phyloP scores from a whole-genome alignment of 2,113 vertebrate genomes.

The Clarias gariepinus region DNA sequence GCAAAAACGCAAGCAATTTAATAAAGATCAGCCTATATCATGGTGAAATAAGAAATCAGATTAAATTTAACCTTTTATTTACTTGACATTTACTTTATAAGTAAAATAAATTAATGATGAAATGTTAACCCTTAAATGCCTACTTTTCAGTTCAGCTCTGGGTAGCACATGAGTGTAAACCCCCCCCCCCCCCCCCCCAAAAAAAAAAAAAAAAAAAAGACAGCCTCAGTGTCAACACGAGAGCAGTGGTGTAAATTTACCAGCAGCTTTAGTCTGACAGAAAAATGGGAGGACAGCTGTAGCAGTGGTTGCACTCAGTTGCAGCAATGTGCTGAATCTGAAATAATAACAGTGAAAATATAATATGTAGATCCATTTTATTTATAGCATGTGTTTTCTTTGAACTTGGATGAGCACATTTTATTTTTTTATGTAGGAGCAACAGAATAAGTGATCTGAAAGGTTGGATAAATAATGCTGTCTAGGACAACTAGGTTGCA shows the following conservation, averaged over 20 bases:
- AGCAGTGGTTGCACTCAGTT: not conserved
- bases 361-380: not conserved
- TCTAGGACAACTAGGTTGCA: not conserved
- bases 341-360: not conserved
- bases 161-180: not conserved
- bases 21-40: not conserved
- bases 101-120: not conserved
- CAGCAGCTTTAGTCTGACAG: not conserved
- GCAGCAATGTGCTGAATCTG: not conserved
- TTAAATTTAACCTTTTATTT: no score
- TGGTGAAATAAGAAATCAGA: not conserved
- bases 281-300: not conserved
- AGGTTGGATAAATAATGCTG: constrained; percentile 2
- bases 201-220: not conserved
- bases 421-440: not conserved
- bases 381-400: not conserved
- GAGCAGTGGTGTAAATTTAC: not conserved
- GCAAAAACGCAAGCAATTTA: not conserved
- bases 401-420: not conserved
- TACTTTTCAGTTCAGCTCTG: not conserved
- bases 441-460: not conserved
- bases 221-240: not conserved
- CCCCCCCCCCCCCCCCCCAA: no score
- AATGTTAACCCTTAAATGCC: not conserved
- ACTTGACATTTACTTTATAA: no score